Evolutionary conservation across 2,888 invertebrate genomes (phyloP), one percentile per base, ranked within the genome.

Genomic region (Coecobrya sp.): DNA sequence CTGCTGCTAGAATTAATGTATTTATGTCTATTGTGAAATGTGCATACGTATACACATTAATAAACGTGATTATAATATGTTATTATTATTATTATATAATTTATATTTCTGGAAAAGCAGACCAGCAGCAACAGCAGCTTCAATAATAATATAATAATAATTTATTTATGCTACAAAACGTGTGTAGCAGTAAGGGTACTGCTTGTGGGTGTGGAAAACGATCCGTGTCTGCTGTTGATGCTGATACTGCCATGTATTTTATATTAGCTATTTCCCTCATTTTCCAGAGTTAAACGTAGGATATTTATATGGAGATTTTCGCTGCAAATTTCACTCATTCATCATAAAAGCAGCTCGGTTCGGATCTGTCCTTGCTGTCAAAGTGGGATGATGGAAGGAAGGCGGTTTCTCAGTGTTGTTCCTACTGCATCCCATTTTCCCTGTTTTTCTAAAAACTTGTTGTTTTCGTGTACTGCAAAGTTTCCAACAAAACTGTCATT

Each of bases 271-370:
- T 45, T 76, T 76, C 10, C n/a, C 70, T 65, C 27, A 27, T 70
- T 36, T 36, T 7, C 30, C 13, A n/a, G 25, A 65, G 19, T 25
- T 65, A 10, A 19, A n/a, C 13, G 70, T 30, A 16, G 7, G 19
- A 7, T n/a, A 36, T 36, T 19, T 45, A 49, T 79, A 45, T 13
- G 49, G 42, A 27, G 22, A 65, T 86, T 25, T 16, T 16, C 13
- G 0, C 42, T 73, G 59, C 59, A 79, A 76, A 79, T 87, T 87
- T 87, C 49, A 62, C 42, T 87, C 87, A 87, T 87, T 87, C 87
- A 87, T 87, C 87, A 87, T 45, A 1, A 45, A 1, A 19, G 8
- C 27, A 30, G 19, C 52, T 27, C 81, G n/a, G 27, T 25, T 19
- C 30, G 3, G 36, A 30, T 68, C 49, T 45, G 42, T 76, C 76